Evolutionary conservation across 1,140 invertebrate genomes (phyloP), one percentile per base, ranked within the genome.

Genomic region (Scaptomyza montana): DNA sequence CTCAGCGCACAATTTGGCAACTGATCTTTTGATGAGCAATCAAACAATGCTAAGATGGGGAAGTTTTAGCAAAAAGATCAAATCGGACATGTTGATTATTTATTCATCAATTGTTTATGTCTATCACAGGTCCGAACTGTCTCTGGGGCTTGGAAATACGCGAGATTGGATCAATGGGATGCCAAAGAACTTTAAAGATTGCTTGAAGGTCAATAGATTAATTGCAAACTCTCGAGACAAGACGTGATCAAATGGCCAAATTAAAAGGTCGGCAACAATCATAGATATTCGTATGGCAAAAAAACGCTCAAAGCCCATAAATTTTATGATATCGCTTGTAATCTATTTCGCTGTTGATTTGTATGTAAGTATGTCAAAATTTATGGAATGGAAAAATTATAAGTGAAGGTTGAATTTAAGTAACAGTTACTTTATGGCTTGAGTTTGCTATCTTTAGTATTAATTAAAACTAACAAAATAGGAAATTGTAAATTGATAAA

Each of bases 401-500:
- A 72, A 69, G 6, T 64, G 78, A 86, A 86, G 78, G 82, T 59
- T 78, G 21, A 56, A 73, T 51, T 78, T 75, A 76, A 78, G 70
- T 78, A 82, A 77, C 56, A 69, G 64, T 68, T 68, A 61, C 36
- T 57, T 65, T 76, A 72, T 73, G 65, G 71, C 50, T 19, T 47
- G 82, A 78, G 1, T 36, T 36, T 9, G 33, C 81, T 86, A 86
- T 81, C 81, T 86, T 78, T 76, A 82, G 82, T 87, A 76, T 86
- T 86, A 86, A 86, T 86, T 86, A 86, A 86, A 86, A 86, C 45
- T 55, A 57, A 77, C 81, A 64, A 87, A 86, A 87, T 70, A 69
- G 81, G 81, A 77, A 86, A 86, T 82, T 78, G 70, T 82, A 87
- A 86, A 86, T 87, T 86, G 82, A 86, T 86, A 87, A 84, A 80